Evolutionary conservation across 1,140 invertebrate genomes (phyloP).

Genomic region (Steinernema khuongi): DNA sequence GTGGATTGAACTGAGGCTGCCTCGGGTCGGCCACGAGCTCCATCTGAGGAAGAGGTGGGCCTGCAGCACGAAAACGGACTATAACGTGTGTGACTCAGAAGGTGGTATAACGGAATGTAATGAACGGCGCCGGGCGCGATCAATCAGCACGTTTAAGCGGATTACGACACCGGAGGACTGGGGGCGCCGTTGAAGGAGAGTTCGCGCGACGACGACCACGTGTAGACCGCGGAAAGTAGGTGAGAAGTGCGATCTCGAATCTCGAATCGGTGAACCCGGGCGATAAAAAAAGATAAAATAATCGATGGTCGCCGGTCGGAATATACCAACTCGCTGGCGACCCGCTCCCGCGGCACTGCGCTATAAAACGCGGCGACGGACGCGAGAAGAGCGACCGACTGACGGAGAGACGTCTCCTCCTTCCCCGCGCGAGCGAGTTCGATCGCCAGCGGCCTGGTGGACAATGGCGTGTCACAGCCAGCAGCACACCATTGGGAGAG

Average conservation of each 20-base stretch:
- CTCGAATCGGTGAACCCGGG: background rate
- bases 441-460: too few relatives aligned
- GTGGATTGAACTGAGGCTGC: conserved; percentile 9
- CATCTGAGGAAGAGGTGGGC: background rate
- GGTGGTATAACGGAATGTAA: background rate
- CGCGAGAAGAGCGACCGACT: too few relatives aligned
- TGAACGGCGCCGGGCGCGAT: background rate
- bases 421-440: too few relatives aligned
- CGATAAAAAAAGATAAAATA: background rate
- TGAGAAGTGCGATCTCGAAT: background rate
- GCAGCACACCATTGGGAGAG: too few relatives aligned
- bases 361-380: too few relatives aligned
- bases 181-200: background rate
- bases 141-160: conserved; percentile 1
- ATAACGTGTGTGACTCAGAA: background rate
- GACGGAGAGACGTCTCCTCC: too few relatives aligned
- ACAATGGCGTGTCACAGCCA: too few relatives aligned
- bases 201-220: background rate
- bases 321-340: conserved; percentile 9
- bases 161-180: conserved; percentile 6
- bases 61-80: background rate
- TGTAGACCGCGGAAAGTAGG: background rate
- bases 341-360: background rate
- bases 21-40: conserved; percentile 10
- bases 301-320: background rate